Conservation (phyloP, 2,797 vertebrate genomes). For the Lutjanus argentimaculatus region DNA sequence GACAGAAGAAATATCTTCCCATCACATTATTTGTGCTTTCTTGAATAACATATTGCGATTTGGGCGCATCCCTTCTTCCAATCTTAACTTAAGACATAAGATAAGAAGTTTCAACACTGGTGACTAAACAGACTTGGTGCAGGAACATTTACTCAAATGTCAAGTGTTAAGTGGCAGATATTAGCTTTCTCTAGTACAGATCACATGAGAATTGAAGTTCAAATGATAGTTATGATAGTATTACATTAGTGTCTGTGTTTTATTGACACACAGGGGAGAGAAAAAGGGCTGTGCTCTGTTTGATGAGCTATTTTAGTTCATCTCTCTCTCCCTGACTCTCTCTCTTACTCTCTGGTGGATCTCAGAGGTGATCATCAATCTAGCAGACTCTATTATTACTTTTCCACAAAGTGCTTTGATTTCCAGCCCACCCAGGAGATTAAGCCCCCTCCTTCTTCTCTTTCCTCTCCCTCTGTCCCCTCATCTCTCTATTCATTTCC, state of each 20-base stretch:
- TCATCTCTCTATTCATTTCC: slow-evolving; percentile 51
- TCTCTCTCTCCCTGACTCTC: slow-evolving; percentile 54
- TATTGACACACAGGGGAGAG: slow-evolving; percentile 38
- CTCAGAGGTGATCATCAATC: slow-evolving; percentile 84
- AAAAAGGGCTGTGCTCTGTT: slow-evolving; percentile 38
- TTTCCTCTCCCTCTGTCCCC: slow-evolving; percentile 44
- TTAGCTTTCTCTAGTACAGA: neutral
- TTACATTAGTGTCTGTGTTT: slow-evolving; percentile 60
- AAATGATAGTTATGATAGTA: slow-evolving; percentile 20
- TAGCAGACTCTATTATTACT: slow-evolving; percentile 83
- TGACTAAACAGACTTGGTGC: neutral
- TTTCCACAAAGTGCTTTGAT: slow-evolving; percentile 83
- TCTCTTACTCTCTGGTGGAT: slow-evolving; percentile 68
- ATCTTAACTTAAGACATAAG: too few relatives aligned
- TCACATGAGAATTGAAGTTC: slow-evolving; percentile 21
- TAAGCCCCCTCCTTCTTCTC: slow-evolving; percentile 53
- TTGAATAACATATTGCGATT: too few relatives aligned
- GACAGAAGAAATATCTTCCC: too few relatives aligned
- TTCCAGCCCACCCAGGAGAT: slow-evolving; percentile 83
- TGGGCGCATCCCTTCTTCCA: too few relatives aligned
- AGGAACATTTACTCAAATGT: neutral
- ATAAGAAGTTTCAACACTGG: too few relatives aligned
- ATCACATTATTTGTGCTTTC: too few relatives aligned
- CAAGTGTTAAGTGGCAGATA: neutral
- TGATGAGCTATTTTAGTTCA: slow-evolving; percentile 67